A percentile compares a stretch with the other conserved stretches of the same genome.
Evolutionary conservation across 2,797 vertebrate genomes (phyloP).

Genomic region (Xiphorhynchus erythropygius): DNA sequence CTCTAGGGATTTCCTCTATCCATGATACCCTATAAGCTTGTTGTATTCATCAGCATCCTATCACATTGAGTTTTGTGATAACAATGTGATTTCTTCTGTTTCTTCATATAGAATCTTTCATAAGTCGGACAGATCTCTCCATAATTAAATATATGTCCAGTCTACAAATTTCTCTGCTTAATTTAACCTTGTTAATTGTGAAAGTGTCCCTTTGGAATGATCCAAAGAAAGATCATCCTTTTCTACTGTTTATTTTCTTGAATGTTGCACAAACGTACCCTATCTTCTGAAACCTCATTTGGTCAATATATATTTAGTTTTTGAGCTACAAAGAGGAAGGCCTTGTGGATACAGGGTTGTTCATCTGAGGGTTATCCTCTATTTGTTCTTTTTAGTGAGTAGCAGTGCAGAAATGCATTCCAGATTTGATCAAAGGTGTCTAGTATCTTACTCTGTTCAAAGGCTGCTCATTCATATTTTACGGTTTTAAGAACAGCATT

Average conservation of each 20-base stretch:
- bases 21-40: rapidly evolving
- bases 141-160: neutral
- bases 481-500: slow-evolving; percentile 35
- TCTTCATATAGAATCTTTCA: neutral
- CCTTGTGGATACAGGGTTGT: neutral
- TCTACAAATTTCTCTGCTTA: neutral
- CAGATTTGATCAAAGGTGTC: slow-evolving; percentile 59
- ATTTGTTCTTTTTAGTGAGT: slow-evolving; percentile 59
- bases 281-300: neutral
- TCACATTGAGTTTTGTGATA: neutral
- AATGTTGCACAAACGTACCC: neutral
- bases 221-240: neutral
- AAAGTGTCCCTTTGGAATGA: neutral
- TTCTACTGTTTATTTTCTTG: neutral
- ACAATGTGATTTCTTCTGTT: neutral
- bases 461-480: slow-evolving; percentile 64
- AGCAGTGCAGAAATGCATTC: slow-evolving; percentile 7
- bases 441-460: slow-evolving; percentile 40
- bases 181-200: neutral
- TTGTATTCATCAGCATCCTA: neutral
- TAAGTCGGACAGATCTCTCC: neutral
- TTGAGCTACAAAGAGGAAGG: neutral
- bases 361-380: slow-evolving; percentile 34
- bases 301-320: slow-evolving; percentile 12
- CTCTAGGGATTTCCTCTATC: neutral